Evolutionary conservation across 2,797 vertebrate species (phyloP), one percentile per base, ranked within the genome.

Genomic region (Pseudotriccus pelzelni): DNA sequence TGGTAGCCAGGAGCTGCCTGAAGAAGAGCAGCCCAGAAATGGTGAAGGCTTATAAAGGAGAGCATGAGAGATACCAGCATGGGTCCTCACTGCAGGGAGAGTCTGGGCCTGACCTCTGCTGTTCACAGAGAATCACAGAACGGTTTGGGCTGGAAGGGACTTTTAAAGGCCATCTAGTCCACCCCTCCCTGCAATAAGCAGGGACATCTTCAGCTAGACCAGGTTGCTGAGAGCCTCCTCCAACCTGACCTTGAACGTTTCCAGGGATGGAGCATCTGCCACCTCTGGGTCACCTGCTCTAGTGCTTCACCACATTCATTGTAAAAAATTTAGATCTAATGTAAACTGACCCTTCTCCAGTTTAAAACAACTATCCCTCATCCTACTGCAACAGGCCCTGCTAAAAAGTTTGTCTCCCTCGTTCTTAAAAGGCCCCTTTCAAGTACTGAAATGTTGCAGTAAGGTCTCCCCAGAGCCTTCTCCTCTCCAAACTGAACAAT

Each of bases 1-100:
- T 99, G 98, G 94, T 99, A 99, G 25, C 99, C 98, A 10, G 98
- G 98, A 27, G 98, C 98, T 0, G 98, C 99, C 98, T 98, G 89
- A 68, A 96, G 73, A 82, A 89, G 62, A 95, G 76, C 80, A 94
- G 46, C 37, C 39, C 91, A 94, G 80, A 93, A 84, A 94, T 27
- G 9, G 34, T n/a, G 27, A 88, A 60, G 30, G 44, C 34, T 87
- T 55, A 60, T 84, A 91, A 81, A 9, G 21, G 22, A 83, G 19
- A 52, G 34, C 30, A 20, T 7, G 30, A 86, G 39, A 53, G 39
- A 50, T 44, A 19, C 44, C 32, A 70, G 6, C 9, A 30, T 2
- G 0, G 23, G 14, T 64, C 79, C 75, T 91, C 69, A 12, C 22
- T 36, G 25, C 1, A 2, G 41, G 36, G 47, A 63, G 47, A 80